A percentile compares a stretch with the other conserved stretches of the same genome.
Conservation (phyloP, 2,888 invertebrate genomes). For the Hydriomena furcata region DNA sequence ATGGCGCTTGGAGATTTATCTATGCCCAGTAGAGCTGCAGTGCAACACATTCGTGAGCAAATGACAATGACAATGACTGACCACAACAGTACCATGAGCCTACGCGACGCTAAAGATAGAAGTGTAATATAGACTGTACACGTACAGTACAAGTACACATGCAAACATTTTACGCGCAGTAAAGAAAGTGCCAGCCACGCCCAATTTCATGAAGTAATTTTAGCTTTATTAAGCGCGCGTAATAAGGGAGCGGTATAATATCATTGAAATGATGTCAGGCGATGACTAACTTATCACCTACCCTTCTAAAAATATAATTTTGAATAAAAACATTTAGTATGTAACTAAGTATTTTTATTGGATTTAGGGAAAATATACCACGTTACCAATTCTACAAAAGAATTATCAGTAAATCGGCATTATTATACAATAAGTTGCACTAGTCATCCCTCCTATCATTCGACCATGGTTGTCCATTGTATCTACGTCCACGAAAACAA, state of each 20-base stretch:
- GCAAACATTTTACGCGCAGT: constrained; percentile 2
- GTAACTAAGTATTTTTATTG: too few species aligned
- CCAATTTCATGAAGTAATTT: constrained; percentile 24
- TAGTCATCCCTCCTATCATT: too few species aligned
- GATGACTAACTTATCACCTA: constrained; percentile 8
- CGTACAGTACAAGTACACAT: not conserved
- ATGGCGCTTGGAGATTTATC: not conserved
- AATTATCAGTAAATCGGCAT: too few species aligned
- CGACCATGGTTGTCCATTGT: too few species aligned
- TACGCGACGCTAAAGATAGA: constrained; percentile 8
- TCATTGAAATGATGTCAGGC: constrained; percentile 20
- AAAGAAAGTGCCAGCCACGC: constrained; percentile 29
- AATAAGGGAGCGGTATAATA: constrained; percentile 21
- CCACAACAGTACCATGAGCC: constrained; percentile 3
- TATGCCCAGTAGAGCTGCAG: not conserved
- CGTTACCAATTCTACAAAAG: too few species aligned
- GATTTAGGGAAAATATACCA: too few species aligned
- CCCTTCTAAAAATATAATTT: constrained; percentile 1
- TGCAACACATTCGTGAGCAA: not conserved
- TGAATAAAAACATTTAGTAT: too few species aligned
- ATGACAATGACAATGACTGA: constrained; percentile 5
- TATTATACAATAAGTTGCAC: too few species aligned
- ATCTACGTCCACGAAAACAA: too few species aligned
- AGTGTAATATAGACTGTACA: too few species aligned
- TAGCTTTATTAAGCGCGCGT: constrained; percentile 21